Conservation (phyloP, 2,797 vertebrate species). For the Labeo calbasu region DNA sequence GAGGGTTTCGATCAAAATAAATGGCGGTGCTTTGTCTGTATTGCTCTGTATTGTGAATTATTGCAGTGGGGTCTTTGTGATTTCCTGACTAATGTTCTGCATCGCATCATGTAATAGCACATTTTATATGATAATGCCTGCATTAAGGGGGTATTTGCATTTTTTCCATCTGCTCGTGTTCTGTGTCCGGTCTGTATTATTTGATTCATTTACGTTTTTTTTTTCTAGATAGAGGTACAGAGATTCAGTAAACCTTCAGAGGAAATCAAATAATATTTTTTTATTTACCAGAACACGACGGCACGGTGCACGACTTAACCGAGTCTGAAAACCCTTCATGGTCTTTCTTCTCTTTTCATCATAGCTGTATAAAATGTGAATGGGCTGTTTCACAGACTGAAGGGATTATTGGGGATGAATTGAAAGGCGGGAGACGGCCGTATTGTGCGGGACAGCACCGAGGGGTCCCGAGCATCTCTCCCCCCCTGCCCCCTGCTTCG, state of each 20-base stretch:
- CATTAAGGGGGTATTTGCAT: slow-evolving; percentile 9
- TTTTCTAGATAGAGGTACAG: neutral
- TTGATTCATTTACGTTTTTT: neutral
- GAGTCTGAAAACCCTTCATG: slow-evolving; percentile 6
- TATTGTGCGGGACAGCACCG: slow-evolving; percentile 38
- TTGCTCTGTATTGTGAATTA: slow-evolving; percentile 71
- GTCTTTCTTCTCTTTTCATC: slow-evolving; percentile 29
- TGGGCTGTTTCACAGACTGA: slow-evolving; percentile 48
- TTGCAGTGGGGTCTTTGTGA: slow-evolving; percentile 72
- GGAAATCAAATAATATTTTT: neutral
- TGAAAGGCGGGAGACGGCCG: slow-evolving; percentile 43
- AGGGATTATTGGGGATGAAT: slow-evolving; percentile 57
- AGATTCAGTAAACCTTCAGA: neutral
- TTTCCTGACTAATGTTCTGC: slow-evolving; percentile 81
- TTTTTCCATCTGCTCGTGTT: slow-evolving; percentile 7
- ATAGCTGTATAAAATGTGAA: slow-evolving; percentile 32
- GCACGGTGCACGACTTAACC: neutral
- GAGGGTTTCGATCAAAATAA: slow-evolving; percentile 70
- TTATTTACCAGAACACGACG: slow-evolving; percentile 5
- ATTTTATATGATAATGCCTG: slow-evolving; percentile 59
- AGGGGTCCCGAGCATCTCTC: slow-evolving; percentile 33
- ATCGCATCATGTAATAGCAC: slow-evolving; percentile 69
- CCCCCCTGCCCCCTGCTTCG: slow-evolving; percentile 68
- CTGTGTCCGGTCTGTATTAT: neutral
- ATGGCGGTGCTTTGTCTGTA: slow-evolving; percentile 67